A percentile compares a stretch with the other conserved stretches of the same genome.
These are phyloP conservation scores for Rhyacichthys aspro DNA, from an alignment of 2,797 vertebrate genomes.

Conservation along the genomic window DNA sequence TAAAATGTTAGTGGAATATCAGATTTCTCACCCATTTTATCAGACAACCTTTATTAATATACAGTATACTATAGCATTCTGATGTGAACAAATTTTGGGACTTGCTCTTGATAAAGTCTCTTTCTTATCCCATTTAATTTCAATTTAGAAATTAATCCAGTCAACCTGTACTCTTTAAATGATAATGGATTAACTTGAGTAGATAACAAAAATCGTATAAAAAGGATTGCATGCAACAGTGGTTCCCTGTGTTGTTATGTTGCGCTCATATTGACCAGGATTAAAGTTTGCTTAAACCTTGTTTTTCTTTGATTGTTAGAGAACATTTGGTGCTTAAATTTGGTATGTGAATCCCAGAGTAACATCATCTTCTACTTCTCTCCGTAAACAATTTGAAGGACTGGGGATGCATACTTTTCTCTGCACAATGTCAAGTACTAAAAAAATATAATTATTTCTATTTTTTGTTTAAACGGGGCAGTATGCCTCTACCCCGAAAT, in stretches of 20 bases:
- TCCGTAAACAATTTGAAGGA: neutral
- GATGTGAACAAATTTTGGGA: constrained; percentile 27
- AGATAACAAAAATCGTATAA: constrained; percentile 67
- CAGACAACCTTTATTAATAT: constrained; percentile 12
- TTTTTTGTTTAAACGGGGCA: too few relatives aligned
- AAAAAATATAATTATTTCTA: constrained; percentile 3
- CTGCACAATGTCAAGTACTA: constrained; percentile 9
- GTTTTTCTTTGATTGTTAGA: constrained; percentile 29
- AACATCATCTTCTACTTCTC: constrained; percentile 8
- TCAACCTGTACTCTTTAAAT: constrained; percentile 64
- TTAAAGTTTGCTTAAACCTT: constrained; percentile 37
- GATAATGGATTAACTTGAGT: constrained; percentile 60
- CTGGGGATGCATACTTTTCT: neutral
- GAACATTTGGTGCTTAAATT: constrained; percentile 44
- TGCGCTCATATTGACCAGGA: constrained; percentile 38
- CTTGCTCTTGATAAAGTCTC: constrained; percentile 7
- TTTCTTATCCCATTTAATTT: constrained; percentile 62
- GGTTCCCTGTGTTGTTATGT: neutral
- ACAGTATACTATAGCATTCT: constrained; percentile 15
- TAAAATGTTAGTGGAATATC: constrained; percentile 21
- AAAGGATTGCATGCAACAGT: constrained; percentile 39
- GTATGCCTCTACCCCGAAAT: too few relatives aligned
- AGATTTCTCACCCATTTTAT: constrained; percentile 16
- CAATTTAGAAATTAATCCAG: constrained; percentile 57
- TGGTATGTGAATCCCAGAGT: too few relatives aligned